Evolutionary conservation across 1,140 invertebrate genomes (phyloP), one percentile per base, ranked within the genome.

Genomic region (Oryctes rhinoceros): DNA sequence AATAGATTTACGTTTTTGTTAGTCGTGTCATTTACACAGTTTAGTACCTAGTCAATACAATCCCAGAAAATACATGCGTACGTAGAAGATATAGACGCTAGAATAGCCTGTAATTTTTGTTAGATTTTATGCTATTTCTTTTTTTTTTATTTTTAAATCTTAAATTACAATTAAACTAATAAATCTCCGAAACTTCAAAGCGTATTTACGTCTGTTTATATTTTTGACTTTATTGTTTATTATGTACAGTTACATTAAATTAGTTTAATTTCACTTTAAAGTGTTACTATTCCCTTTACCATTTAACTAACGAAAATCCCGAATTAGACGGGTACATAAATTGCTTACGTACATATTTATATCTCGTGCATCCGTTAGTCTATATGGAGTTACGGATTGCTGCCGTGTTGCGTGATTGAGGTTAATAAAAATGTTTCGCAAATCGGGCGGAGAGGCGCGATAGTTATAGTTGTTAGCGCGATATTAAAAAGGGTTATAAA

Each of bases 151-250:
- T 11, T 53, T 53, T 53, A 13, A 59, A 59, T 59, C 13, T 15
- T 44, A 6, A 59, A 59, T 59, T 59, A 18, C 53, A 59, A 59
- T 59, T 59, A 59, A 59, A 59, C 13, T 59, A 59, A 59, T 59
- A 59, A 59, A 59, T 59, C 53, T 59, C 53, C 39, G 5, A 44
- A n/a, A 59, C 53, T 59, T 59, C 53, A 59, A 59, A 59, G 53
- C 18, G 15, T 59, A 59, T 18, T 44, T 44, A 44, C 39, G 9
- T 44, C 3, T 18, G 53, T 59, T 59, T 59, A 59, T 59, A 59
- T 59, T 59, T 18, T 59, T 59, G 4, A 10, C 39, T 44, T 44
- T 44, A 44, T 44, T 44, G 39, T 44, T 44, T 44, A 44, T 44
- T 44, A 44, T 6, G 49, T 53, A 15, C 13, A 15, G 49, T 10